Evolutionary conservation across 2,888 invertebrate species (phyloP).

Genomic region (Lithosia quadra): DNA sequence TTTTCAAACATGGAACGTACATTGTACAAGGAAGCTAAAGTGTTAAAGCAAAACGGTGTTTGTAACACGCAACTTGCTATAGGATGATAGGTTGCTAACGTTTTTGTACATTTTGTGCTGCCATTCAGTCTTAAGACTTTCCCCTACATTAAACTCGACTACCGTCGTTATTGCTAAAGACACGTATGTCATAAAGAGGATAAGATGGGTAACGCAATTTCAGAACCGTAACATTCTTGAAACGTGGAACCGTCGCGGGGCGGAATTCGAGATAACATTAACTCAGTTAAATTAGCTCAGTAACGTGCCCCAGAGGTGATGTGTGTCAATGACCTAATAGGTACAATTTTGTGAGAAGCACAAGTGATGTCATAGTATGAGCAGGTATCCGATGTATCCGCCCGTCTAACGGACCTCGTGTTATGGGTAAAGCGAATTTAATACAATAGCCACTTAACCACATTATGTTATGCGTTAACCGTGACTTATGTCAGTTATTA

Average conservation of each 20-base stretch:
- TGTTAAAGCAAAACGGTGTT: not conserved
- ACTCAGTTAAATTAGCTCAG: slow-evolving; percentile 52
- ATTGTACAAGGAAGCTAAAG: not conserved
- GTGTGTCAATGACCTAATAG: slow-evolving; percentile 66
- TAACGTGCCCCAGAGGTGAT: slow-evolving; percentile 52
- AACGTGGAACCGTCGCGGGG: slow-evolving; percentile 13
- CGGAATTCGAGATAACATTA: slow-evolving; percentile 34
- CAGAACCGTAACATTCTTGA: slow-evolving; percentile 7
- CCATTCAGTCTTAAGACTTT: not conserved
- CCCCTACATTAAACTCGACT: not conserved
- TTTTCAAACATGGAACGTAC: not conserved
- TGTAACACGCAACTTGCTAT: slow-evolving; percentile 13
- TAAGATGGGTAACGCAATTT: slow-evolving; percentile 5
- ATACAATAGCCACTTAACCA: slow-evolving; percentile 46
- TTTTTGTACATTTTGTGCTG: not conserved
- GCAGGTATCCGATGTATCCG: slow-evolving; percentile 49
- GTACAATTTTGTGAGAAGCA: slow-evolving; percentile 60
- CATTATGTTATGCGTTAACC: slow-evolving; percentile 30
- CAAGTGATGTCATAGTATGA: slow-evolving; percentile 61
- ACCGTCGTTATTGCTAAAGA: not conserved
- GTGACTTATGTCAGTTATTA: slow-evolving; percentile 35
- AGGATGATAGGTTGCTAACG: slow-evolving; percentile 8
- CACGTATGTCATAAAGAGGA: slow-evolving; percentile 3
- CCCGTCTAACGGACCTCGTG: slow-evolving; percentile 46
- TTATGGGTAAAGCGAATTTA: slow-evolving; percentile 43